Conservation (phyloP, 2,113 vertebrate species). For the Drymodes brunneopygia region DNA sequence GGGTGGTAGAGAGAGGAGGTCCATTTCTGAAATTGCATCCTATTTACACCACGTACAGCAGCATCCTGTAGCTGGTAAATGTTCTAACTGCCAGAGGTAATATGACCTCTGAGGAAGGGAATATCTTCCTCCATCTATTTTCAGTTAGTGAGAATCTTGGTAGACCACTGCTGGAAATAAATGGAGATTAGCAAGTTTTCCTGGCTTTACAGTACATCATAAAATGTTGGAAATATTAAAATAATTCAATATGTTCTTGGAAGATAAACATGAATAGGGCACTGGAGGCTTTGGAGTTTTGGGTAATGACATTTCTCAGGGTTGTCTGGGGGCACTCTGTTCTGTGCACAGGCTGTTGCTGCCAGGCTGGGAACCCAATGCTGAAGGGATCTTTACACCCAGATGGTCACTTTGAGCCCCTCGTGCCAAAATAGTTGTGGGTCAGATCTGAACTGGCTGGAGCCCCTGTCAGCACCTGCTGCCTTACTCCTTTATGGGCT, state of each 20-base stretch:
- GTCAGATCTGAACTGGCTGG: background rate
- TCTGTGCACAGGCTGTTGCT: background rate
- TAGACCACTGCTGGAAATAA: background rate
- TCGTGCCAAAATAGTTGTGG: background rate
- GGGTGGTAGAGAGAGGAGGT: background rate
- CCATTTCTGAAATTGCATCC: background rate
- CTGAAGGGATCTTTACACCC: background rate
- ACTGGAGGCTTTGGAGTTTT: background rate
- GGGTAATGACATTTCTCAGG: background rate
- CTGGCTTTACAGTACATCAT: background rate
- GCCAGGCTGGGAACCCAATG: background rate
- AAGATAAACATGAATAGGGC: background rate
- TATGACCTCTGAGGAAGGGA: background rate
- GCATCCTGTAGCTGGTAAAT: background rate
- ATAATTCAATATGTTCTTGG: background rate
- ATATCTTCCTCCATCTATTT: background rate
- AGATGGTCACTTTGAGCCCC: background rate
- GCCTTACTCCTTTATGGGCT: background rate
- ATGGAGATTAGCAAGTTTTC: background rate
- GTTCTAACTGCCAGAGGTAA: background rate
- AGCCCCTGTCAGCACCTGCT: background rate
- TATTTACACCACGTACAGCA: background rate
- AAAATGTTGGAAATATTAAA: background rate
- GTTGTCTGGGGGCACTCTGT: background rate
- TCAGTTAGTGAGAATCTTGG: background rate